Conservation (phyloP, 2,888 invertebrate genomes). For the Chouioia cunea region DNA sequence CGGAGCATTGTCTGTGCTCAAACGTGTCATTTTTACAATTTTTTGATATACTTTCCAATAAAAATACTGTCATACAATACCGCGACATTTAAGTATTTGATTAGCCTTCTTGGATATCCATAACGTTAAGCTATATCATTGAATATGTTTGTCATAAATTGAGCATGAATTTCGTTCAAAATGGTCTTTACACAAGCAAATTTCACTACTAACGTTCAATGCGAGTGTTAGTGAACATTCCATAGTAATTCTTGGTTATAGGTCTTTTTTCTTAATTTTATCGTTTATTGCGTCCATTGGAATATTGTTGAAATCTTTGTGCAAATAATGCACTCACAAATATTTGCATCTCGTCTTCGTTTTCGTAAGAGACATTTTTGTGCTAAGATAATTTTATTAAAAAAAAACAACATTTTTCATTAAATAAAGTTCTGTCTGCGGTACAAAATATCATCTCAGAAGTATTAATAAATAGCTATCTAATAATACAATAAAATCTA, state of each 20-base stretch:
- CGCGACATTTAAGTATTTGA: conserved; percentile 16
- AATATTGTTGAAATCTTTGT: conserved; percentile 23
- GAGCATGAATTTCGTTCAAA: neutral
- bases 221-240: no score
- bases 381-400: conserved; percentile 17
- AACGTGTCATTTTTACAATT: conserved; percentile 7
- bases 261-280: conserved; percentile 1
- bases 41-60: conserved; percentile 27
- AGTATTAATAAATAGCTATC: no score
- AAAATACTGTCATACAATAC: conserved; percentile 44
- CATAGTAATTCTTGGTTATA: neutral
- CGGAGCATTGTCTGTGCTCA: conserved; percentile 29
- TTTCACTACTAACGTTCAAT: neutral
- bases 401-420: conserved; percentile 1
- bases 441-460: neutral
- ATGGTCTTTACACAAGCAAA: neutral
- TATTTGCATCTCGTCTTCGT: conserved; percentile 1
- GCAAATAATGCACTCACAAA: conserved; percentile 15
- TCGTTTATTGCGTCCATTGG: conserved; percentile 10
- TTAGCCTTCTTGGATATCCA: conserved; percentile 19
- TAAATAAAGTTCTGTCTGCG: neutral
- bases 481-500: conserved; percentile 17
- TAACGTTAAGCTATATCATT: neutral
- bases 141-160: neutral
- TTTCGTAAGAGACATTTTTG: conserved; percentile 26